Evolutionary conservation across 2,797 vertebrate species (phyloP).

Genomic region (Helarctos malayanus): DNA sequence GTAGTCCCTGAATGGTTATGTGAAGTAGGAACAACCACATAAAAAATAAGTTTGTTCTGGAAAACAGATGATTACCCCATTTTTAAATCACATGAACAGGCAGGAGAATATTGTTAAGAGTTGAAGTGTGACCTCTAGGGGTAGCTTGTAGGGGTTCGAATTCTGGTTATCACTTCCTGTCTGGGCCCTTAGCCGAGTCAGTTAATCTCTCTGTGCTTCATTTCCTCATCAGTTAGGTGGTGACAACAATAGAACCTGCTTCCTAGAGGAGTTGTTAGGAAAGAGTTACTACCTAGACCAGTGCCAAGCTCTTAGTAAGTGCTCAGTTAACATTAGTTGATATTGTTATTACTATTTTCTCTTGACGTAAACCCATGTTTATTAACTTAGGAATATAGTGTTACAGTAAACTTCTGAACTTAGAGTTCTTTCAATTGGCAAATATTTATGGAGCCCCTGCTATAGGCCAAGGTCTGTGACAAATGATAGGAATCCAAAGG

Average conservation of each 20-base stretch:
- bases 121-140: background rate
- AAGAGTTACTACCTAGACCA: slow-evolving; percentile 18
- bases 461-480: background rate
- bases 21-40: background rate
- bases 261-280: background rate
- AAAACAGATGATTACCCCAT: background rate
- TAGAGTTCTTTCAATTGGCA: background rate
- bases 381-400: background rate
- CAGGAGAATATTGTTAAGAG: background rate
- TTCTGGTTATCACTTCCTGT: background rate
- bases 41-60: background rate
- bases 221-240: background rate
- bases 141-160: background rate
- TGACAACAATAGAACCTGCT: background rate
- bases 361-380: slow-evolving; percentile 1
- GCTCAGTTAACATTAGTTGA: background rate
- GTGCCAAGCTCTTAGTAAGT: background rate
- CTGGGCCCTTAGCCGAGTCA: background rate
- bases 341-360: slow-evolving; percentile 16
- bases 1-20: background rate
- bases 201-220: background rate
- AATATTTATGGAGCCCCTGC: background rate
- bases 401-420: slow-evolving; percentile 1
- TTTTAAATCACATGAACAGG: background rate
- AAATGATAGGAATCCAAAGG: background rate